Conservation (phyloP, 2,797 vertebrate genomes). For the Acanthurus tractus region DNA sequence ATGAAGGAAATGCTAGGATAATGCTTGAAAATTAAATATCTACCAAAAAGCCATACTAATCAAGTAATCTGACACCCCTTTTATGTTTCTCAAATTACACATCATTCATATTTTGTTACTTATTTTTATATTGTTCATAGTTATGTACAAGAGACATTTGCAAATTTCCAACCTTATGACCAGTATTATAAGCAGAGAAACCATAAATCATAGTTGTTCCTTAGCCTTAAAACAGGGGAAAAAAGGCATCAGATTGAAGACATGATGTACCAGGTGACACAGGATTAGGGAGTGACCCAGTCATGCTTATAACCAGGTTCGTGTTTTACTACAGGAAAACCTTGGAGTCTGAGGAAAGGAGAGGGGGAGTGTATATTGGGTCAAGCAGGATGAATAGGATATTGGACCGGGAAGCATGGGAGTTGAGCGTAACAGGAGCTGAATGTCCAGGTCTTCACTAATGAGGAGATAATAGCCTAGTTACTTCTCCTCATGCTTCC, state of each 20-base stretch:
- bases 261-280: slow-evolving; percentile 33
- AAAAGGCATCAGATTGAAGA: slow-evolving; percentile 71
- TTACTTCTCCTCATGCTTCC: slow-evolving; percentile 58
- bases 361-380: slow-evolving; percentile 46
- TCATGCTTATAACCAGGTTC: slow-evolving; percentile 39
- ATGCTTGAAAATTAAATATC: slow-evolving; percentile 26
- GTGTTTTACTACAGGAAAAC: slow-evolving; percentile 54
- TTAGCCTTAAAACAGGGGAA: slow-evolving; percentile 23
- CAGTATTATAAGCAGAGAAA: slow-evolving; percentile 61
- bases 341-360: slow-evolving; percentile 47
- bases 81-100: slow-evolving; percentile 3
- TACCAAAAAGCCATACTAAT: slow-evolving; percentile 40
- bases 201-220: background rate
- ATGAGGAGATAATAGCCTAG: slow-evolving; percentile 53
- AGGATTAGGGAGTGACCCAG: slow-evolving; percentile 37
- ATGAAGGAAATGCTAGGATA: slow-evolving; percentile 29
- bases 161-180: slow-evolving; percentile 65
- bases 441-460: slow-evolving; percentile 72
- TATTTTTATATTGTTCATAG: background rate
- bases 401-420: slow-evolving; percentile 56
- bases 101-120: background rate
- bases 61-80: slow-evolving; percentile 64
- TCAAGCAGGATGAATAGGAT: slow-evolving; percentile 48
- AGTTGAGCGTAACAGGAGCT: slow-evolving; percentile 59
- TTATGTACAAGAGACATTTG: slow-evolving; percentile 36